Evolutionary conservation across 64 coral and sea anemone genomes (phyloP).

Genomic region (Orbicella faveolata): DNA sequence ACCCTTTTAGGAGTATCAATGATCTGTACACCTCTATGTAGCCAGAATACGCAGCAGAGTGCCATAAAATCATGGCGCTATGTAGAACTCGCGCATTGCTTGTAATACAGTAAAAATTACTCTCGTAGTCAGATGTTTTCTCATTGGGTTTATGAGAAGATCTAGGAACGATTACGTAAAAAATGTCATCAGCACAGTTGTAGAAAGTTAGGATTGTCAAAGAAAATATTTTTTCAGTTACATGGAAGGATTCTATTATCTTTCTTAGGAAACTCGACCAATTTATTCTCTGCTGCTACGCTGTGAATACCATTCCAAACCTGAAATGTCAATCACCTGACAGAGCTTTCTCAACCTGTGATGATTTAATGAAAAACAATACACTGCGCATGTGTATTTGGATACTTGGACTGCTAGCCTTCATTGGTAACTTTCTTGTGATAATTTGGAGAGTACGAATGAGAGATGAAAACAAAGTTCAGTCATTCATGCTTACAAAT

Average conservation of each 20-base stretch:
- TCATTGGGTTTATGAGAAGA: no score
- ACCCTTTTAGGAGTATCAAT: no score
- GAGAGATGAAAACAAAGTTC: constrained; percentile 31
- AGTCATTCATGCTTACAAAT: constrained; percentile 50
- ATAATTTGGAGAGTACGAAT: constrained; percentile 22
- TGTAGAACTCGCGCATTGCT: no score
- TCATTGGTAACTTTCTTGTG: constrained; percentile 37
- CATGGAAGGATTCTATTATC: background rate
- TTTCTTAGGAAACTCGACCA: constrained; percentile 43
- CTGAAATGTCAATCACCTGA: constrained; percentile 38
- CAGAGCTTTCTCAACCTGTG: constrained; percentile 45
- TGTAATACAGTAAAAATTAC: no score
- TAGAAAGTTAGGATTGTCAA: no score
- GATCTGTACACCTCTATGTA: no score
- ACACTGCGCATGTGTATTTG: constrained; percentile 27
- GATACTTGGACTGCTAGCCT: constrained; percentile 49
- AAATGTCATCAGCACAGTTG: no score
- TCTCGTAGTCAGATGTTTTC: no score
- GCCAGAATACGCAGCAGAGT: no score
- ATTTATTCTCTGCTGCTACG: constrained; percentile 52
- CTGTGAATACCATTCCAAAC: constrained; percentile 24
- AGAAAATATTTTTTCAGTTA: no score
- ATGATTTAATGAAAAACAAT: constrained; percentile 59
- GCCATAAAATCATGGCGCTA: no score
- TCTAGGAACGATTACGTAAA: no score